Percentiles rank a stretch among this genome's conserved stretches.
Evolutionary conservation across 2,888 invertebrate genomes (phyloP).

Genomic region (Chloroclysta siterata): DNA sequence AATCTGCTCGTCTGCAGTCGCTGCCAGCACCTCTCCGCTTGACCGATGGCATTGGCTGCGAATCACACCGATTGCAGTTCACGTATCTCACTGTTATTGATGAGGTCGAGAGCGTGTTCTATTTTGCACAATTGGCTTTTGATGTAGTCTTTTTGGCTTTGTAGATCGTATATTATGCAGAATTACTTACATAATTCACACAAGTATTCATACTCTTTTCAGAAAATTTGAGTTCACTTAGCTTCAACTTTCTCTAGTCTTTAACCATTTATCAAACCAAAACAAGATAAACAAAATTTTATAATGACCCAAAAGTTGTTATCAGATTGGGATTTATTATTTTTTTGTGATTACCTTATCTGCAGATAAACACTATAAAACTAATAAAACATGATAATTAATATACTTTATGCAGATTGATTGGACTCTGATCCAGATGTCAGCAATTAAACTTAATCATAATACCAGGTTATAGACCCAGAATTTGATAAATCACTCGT

Average conservation of each 20-base stretch:
- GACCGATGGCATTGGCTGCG: constrained; percentile 61
- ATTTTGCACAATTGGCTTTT: constrained; percentile 15
- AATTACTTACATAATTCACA: too few relatives aligned
- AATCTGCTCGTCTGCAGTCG: constrained; percentile 37
- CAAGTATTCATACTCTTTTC: too few relatives aligned
- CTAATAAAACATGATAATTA: not conserved
- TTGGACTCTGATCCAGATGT: constrained; percentile 31
- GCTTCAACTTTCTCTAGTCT: too few relatives aligned
- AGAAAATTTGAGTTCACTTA: too few relatives aligned
- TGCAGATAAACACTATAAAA: too few relatives aligned
- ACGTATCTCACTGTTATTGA: constrained; percentile 35
- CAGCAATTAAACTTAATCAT: constrained; percentile 37
- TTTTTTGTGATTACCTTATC: too few relatives aligned
- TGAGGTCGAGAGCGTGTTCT: constrained; percentile 33
- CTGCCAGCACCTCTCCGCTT: constrained; percentile 46
- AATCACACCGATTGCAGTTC: constrained; percentile 29
- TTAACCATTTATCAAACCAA: not conserved
- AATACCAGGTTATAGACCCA: constrained; percentile 32
- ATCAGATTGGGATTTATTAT: too few relatives aligned
- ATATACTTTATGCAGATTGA: constrained; percentile 21
- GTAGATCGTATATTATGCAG: not conserved
- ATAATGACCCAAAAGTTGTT: too few relatives aligned
- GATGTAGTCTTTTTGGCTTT: constrained; percentile 11
- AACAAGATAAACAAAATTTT: constrained; percentile 14
- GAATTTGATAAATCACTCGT: constrained; percentile 40